Conservation (phyloP, 2,888 invertebrate genomes). For the Nemotelus nigrinus region DNA sequence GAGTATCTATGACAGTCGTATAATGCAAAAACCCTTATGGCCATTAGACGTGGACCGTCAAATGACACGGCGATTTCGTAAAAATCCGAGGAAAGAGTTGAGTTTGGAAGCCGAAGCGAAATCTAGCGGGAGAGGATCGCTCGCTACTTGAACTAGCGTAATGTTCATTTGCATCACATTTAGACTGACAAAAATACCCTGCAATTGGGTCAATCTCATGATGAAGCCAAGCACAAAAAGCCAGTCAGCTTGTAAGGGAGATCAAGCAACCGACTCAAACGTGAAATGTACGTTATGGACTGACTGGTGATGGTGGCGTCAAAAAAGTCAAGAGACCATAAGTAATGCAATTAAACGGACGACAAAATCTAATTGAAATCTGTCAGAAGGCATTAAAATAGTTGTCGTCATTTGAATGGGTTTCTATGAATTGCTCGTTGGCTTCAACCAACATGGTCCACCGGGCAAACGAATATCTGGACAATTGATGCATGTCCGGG, state of each 20-base stretch:
- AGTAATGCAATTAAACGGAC: conserved; percentile 51
- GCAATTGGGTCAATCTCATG: conserved; percentile 38
- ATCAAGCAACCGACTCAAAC: neutral
- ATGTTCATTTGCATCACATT: conserved; percentile 25
- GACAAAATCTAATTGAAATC: conserved; percentile 50
- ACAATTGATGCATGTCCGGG: too few relatives aligned
- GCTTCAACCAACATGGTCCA: neutral
- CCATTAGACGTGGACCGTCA: conserved; percentile 6
- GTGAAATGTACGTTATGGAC: neutral
- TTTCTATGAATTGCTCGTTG: neutral
- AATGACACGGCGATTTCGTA: neutral
- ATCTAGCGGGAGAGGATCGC: neutral
- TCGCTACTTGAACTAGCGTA: neutral
- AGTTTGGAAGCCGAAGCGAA: neutral
- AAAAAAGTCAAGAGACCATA: conserved; percentile 45
- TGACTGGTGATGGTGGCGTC: conserved; percentile 11
- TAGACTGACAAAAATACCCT: neutral
- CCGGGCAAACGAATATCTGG: too few relatives aligned
- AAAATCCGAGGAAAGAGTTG: conserved; percentile 12
- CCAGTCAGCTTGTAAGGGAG: neutral
- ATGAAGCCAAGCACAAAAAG: conserved; percentile 1
- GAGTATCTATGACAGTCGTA: conserved; percentile 22
- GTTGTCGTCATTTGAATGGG: conserved; percentile 39
- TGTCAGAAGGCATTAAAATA: conserved; percentile 50
- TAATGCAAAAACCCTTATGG: conserved; percentile 23